A percentile compares a stretch with the other conserved stretches of the same genome.
phyloP scores from a whole-genome alignment of 2,113 vertebrate genomes.

The Arenaria interpres region DNA sequence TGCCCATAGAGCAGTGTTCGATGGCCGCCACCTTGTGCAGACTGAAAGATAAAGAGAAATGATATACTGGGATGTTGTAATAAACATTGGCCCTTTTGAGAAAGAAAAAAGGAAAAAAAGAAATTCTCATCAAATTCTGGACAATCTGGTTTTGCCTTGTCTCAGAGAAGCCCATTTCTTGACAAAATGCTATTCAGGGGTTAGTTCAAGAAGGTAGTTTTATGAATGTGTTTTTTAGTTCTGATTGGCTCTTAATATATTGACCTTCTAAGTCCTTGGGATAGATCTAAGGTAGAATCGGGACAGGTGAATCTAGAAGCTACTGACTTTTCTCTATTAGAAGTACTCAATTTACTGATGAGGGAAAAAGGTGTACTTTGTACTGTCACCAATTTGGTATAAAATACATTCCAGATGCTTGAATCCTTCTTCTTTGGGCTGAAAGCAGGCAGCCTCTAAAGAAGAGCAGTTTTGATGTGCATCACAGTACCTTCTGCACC shows the following conservation, averaged over 20 bases:
- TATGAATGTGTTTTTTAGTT: background rate
- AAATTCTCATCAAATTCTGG: background rate
- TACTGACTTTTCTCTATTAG: background rate
- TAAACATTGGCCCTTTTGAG: background rate
- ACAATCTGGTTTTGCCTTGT: background rate
- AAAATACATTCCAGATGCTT: background rate
- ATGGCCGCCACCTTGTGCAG: conserved; percentile 90
- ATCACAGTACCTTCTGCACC: background rate
- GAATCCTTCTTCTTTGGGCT: background rate
- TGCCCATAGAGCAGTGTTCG: conserved; percentile 93
- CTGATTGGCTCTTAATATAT: background rate
- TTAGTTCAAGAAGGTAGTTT: background rate
- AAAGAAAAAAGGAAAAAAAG: background rate
- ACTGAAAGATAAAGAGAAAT: conserved; percentile 70
- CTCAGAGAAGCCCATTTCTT: background rate
- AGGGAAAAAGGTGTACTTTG: background rate
- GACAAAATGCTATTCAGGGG: background rate
- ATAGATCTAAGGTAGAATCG: background rate
- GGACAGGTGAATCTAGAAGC: background rate
- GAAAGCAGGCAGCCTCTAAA: background rate
- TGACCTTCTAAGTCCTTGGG: background rate
- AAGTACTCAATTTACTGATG: background rate
- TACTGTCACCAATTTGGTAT: background rate
- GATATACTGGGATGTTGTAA: background rate
- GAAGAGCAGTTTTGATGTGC: background rate